Evolutionary conservation across 2,888 invertebrate species (phyloP), one percentile per base, ranked within the genome.

Genomic region (Amphipoea oculea): DNA sequence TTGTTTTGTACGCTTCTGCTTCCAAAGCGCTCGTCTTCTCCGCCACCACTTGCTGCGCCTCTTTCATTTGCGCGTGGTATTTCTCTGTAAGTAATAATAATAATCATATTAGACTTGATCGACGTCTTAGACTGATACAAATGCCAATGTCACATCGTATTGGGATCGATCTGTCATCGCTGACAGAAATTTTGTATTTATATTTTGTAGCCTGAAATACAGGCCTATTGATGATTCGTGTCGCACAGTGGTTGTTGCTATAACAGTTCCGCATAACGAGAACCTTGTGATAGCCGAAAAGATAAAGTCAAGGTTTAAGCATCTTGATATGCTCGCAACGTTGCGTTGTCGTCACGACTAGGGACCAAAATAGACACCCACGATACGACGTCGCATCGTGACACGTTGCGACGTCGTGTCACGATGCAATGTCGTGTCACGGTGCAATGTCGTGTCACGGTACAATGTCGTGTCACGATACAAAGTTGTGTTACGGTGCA

Each of bases 31-130:
- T 99, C 0, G 99, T 99, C 95, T 99, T 99, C 94, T 99, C 99
- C 0, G 99, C 99, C 14, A 99, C 99, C 6, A 99, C 99, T 92
- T 99, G 98, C 92, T 99, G 99, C 4, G 99, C 99, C 94, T 99
- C 99, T 92, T 99, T 99, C 98, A 99, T 98, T 96, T 99, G 99
- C 12, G 99, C 98, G 95, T 99, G 99, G 94, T 99, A 99, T 95
- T 99, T 99, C 95, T 99, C 99, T 98, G 95, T 36, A 95, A 40
- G 7, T 40, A 23, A 40, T 40, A 12, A 66, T 40, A 66, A 66
- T 23, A 23, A 66, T 40, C 5, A 20, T 36, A 4, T 65, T 20
- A 65, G 20, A 65, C 20, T 40, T 66, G 11, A 65, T 20, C 5
- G 11, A 40, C 2, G 4, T 65, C 17, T 36, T 17, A 36, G 9